Evolutionary conservation across 1,140 invertebrate species (phyloP), one percentile per base, ranked within the genome.

Genomic region (Neodiprion lecontei): DNA sequence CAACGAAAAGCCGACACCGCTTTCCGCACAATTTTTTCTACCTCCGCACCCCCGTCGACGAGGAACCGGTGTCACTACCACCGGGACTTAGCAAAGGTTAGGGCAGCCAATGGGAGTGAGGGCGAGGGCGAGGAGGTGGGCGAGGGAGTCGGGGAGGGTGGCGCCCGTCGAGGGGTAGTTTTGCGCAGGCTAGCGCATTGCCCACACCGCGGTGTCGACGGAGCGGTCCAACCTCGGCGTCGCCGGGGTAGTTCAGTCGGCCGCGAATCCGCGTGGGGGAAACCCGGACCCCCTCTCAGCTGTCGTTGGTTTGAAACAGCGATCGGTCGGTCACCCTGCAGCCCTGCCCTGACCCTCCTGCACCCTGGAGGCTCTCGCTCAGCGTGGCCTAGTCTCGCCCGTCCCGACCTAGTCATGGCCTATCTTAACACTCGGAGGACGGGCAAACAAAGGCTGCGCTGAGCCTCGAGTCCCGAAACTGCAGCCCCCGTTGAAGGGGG

Each of bases 241-340:
- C 48, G 14, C 28, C 14, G n/a, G 69, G 48, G 14, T 49, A 73
- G 80, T 77, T 87, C 86, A 88, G 87, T 88, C 86, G 86, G 82
- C 83, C 86, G 86, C 86, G 86, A 88, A 87, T 87, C 85, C 85
- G 83, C 86, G 85, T 83, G 82, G 82, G 83, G 82, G 85, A 80
- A 79, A 78, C 75, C 53, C 78, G 53, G 53, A 14, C 53, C 53
- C 53, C 53, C 53, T 61, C 53, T 61, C 53, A 61, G 53, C 53
- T 61, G 53, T 17, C n/a, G 53, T 17, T 61, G 53, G 28, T 17
- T 61, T 61, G 5, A 8, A 61, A 61, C 53, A 61, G 53, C 53
- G 11, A 12, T 61, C 53, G 53, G 53, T 61, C 53, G 53, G 53
- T 61, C n/a, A 17, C 53, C 53, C 4, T 40, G 28, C 28, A 40